phyloP scores from a whole-genome alignment of 2,113 vertebrate species.

The Lamprotornis superbus region DNA sequence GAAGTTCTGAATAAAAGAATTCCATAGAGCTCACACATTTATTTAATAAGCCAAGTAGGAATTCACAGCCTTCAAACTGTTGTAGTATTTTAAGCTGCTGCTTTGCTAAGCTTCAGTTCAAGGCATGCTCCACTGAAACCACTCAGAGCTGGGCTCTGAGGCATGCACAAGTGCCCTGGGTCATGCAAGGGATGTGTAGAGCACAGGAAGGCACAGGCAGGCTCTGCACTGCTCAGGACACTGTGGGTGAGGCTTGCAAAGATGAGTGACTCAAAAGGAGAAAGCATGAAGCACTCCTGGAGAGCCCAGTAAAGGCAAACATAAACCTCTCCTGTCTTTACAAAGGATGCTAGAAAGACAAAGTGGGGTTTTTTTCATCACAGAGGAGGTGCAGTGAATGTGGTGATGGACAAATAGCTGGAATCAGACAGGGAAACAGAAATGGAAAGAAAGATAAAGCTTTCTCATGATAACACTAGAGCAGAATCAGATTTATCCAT shows the following conservation, averaged over 20 bases:
- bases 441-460: neutral
- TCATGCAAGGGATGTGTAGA: neutral
- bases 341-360: neutral
- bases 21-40: neutral
- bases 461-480: neutral
- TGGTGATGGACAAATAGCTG: neutral
- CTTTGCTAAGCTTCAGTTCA: neutral
- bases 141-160: neutral
- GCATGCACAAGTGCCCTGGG: neutral
- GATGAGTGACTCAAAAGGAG: neutral
- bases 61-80: neutral
- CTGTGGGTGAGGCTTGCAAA: neutral
- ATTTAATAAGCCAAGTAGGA: neutral
- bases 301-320: accelerated
- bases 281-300: neutral
- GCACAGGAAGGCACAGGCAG: neutral
- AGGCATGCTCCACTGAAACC: neutral
- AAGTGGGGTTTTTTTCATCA: neutral
- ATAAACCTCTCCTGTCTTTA: neutral
- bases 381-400: accelerated
- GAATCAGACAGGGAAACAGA: neutral
- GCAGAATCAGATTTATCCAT: neutral
- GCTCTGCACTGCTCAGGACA: neutral
- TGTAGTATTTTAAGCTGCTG: neutral
- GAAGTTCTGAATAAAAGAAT: neutral